phyloP scores from a whole-genome alignment of 2,888 invertebrate genomes.

The Ethmia dodecea region DNA sequence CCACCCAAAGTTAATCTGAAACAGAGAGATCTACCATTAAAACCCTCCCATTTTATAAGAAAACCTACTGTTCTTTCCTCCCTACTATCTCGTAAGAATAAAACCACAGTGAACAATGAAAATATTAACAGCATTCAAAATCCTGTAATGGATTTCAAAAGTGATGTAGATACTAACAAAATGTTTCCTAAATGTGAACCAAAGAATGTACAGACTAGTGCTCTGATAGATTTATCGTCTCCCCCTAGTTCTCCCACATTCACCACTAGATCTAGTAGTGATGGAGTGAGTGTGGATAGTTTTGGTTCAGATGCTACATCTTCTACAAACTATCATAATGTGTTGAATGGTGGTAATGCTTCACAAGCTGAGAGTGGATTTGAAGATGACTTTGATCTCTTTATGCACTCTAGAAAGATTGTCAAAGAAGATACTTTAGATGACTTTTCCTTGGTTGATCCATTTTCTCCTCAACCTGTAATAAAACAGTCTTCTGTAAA shows the following conservation, averaged over 20 bases:
- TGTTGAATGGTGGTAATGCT: conserved; percentile 79
- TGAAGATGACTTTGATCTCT: conserved; percentile 89
- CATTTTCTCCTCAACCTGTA: conserved; percentile 69
- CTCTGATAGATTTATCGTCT: conserved; percentile 83
- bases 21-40: conserved; percentile 60
- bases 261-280: conserved; percentile 85
- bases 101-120: conserved; percentile 24
- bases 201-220: conserved; percentile 66
- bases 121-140: conserved; percentile 31
- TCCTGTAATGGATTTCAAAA: conserved; percentile 33
- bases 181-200: conserved; percentile 69
- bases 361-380: conserved; percentile 88
- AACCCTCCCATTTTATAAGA: conserved; percentile 73
- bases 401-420: conserved; percentile 68
- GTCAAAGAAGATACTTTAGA: conserved; percentile 64
- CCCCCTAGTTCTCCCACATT: conserved; percentile 87
- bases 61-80: conserved; percentile 66
- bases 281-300: conserved; percentile 85
- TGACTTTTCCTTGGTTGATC: conserved; percentile 74
- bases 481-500: conserved; percentile 57
- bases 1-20: conserved; percentile 76
- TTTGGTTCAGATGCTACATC: conserved; percentile 85
- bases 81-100: conserved; percentile 56
- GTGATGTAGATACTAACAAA: conserved; percentile 52
- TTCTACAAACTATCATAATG: conserved; percentile 71